phyloP scores from a whole-genome alignment of 2,888 invertebrate species.

The Cantharis lateralis region DNA sequence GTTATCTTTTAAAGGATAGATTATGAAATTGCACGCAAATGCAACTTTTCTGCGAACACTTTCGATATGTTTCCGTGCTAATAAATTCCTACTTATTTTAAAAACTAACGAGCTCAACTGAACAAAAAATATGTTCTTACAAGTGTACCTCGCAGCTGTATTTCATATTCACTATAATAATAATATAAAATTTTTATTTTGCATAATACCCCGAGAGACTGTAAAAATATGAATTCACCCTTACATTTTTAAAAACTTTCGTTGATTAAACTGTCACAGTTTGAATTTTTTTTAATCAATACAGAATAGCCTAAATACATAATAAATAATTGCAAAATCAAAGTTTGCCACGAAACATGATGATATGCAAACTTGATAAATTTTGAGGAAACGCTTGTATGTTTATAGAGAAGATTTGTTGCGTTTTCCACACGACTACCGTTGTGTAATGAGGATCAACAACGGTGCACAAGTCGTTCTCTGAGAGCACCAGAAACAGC shows the following conservation, averaged over 20 bases:
- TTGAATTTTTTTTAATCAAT: neutral
- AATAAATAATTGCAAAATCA: neutral
- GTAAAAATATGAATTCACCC: neutral
- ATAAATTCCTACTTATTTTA: no score
- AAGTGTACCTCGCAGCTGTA: no score
- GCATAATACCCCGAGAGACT: neutral
- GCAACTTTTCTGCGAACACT: no score
- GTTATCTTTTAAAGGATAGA: no score
- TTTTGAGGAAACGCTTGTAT: neutral
- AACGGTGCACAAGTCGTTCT: slow-evolving; percentile 23
- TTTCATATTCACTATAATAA: no score
- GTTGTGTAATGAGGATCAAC: slow-evolving; percentile 25
- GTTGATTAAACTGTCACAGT: neutral
- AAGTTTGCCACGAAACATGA: neutral
- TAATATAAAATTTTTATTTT: neutral
- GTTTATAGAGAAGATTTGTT: slow-evolving; percentile 14
- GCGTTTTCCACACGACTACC: slow-evolving; percentile 10
- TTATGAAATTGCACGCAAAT: no score
- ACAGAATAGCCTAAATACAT: neutral
- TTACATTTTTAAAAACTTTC: neutral
- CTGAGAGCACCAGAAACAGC: slow-evolving; percentile 22
- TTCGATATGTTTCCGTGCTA: no score
- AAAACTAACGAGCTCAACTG: no score
- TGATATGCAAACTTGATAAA: slow-evolving; percentile 5
- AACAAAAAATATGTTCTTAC: no score